Evolutionary conservation across 2,888 invertebrate species (phyloP), one percentile per base, ranked within the genome.

Genomic region (Caenorhabditis panamensis): DNA sequence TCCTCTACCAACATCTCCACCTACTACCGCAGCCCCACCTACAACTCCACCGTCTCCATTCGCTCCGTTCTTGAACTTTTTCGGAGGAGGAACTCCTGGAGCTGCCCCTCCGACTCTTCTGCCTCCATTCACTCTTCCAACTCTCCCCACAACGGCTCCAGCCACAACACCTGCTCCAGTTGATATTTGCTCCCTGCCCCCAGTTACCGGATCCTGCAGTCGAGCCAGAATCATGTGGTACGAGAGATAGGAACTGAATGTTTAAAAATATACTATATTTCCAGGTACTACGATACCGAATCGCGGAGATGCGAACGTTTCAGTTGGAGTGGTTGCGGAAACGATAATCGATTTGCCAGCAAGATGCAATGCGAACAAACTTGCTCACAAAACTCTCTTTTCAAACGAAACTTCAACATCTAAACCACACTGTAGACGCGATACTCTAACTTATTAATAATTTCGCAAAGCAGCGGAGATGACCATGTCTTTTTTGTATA

Each of bases 291-390:
- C 56, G 86, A 87, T 69, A 72, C 68, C 2, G 84, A 85, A 56
- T 79, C 79, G 6, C 61, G 79, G 8, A 71, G 78, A 63, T 86
- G 86, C 56, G 85, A 86, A 58, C 61, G 87, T 44, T 87, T 86
- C 61, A 83, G 83, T 53, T 87, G 79, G 78, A 83, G 82, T 64
- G 85, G 86, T 3, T 85, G 87, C 68, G 86, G 87, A 16, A 87
- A 87, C 61, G 58, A 54, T 16, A 87, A 87, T 37, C 67, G 86
- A 18, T 87, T 87, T 53, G 56, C 82, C 1, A 82, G 82, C 49
- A 82, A 75, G 37, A 77, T 75, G 56, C 82, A 81, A 18, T 87
- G 87, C 58, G 83, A 84, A 63, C 75, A 80, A 47, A 78, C 72
- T 5, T 87, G 87, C 28, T 71, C 75, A 13, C 73, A 79, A 22